These are phyloP conservation scores for Heliconius hortense DNA, from an alignment of 2,888 invertebrate species.

Conservation along the genomic window DNA sequence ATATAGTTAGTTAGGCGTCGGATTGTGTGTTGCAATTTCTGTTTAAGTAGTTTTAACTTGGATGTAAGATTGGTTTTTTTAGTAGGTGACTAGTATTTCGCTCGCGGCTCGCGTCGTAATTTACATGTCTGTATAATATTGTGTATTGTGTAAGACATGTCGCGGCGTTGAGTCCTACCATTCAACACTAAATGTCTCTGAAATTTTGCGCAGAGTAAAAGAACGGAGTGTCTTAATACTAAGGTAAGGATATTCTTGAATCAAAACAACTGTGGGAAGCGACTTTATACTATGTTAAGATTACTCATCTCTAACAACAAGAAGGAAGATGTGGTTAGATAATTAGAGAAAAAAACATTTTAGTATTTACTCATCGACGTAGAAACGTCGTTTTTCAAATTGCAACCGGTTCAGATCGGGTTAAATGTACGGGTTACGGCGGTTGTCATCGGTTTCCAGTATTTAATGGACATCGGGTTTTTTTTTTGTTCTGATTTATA, in stretches of 20 bases:
- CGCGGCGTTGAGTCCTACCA: not conserved
- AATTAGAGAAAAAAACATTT: slow-evolving; percentile 2
- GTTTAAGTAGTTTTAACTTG: slow-evolving; percentile 20
- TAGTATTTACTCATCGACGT: slow-evolving; percentile 10
- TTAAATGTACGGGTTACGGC: slow-evolving; percentile 16
- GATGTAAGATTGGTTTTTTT: not conserved
- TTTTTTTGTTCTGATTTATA: slow-evolving; percentile 13
- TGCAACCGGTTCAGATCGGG: slow-evolving; percentile 12
- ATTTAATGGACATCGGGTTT: not conserved
- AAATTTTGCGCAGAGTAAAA: not conserved
- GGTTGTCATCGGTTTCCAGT: slow-evolving; percentile 18
- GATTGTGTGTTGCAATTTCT: slow-evolving; percentile 28
- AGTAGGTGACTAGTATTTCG: not conserved
- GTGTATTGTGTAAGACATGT: not conserved
- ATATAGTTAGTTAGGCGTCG: slow-evolving; percentile 40
- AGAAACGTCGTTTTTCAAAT: slow-evolving; percentile 12
- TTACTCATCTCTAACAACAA: not conserved
- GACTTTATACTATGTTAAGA: not conserved
- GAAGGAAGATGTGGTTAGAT: not conserved
- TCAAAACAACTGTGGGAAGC: not conserved
- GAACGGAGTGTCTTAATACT: no score
- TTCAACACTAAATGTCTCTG: no score
- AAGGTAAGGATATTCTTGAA: not conserved
- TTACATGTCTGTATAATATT: no score
- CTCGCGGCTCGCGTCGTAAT: not conserved